Evolutionary conservation across 1,140 invertebrate species (phyloP), one percentile per base, ranked within the genome.

Genomic region (Potamilus streckersoni): DNA sequence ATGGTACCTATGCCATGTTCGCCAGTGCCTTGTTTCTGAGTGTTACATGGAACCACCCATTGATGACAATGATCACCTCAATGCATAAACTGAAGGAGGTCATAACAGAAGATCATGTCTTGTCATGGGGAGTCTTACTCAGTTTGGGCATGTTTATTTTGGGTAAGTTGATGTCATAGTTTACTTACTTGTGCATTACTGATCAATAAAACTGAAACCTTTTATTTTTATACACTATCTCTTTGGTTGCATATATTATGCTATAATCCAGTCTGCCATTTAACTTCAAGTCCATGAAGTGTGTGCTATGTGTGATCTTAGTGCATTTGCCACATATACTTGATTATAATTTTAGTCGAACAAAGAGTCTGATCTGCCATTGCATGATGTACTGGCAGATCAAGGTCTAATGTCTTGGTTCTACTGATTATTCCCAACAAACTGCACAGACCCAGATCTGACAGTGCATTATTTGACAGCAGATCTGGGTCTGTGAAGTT

Each of bases 121-220:
- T 92, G 55, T 91, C 91, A 63, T 86, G 86, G 27, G 91, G 91
- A 20, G 91, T 91, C 23, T 66, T 91, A 5, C 89, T 92, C 75
- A 90, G 91, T 73, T 77, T 90, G 31, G 73, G 87, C 17, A 84
- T 87, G 55, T 91, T 92, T 76, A 84, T 88, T 16, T 76, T 90
- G 55, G 90, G 91, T 91, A 79, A 82, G 82, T 67, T 61, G 27
- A 69, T 63, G 17, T 57, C 15, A 12, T 69, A 57, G 20, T 19
- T 56, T 69, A 15, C 19, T 31, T 15, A 23, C 2, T 38, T 15
- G 14, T 31, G n/a, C 17, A 38, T 15, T 66, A 12, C 13, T 27
- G 3, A 12, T 5, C 19, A 38, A 27, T 15, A 66, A 17, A 38
- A 66, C 13, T 27, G 16, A 38, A 27, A 19, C 15, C 23, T 38